These are phyloP conservation scores for Crioceris asparagi DNA, from an alignment of 2,888 invertebrate species.

Conservation along the genomic window DNA sequence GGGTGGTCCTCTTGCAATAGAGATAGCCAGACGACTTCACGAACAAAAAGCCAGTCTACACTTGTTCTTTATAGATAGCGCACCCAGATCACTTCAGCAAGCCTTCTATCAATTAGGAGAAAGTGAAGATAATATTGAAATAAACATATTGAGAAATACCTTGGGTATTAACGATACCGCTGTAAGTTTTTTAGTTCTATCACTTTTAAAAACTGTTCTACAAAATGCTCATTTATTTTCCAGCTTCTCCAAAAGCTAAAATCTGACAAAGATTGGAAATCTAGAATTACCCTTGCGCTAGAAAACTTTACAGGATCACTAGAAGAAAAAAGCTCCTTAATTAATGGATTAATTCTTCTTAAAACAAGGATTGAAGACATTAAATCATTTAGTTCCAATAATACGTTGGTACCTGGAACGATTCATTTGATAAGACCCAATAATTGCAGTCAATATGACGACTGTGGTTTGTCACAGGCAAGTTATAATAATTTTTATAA, in stretches of 20 bases:
- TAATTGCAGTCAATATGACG: conserved; percentile 33
- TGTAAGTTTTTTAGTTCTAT: conserved; percentile 18
- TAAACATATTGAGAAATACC: conserved; percentile 46
- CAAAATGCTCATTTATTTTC: conserved; percentile 7
- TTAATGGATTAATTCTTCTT: conserved; percentile 23
- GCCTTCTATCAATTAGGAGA: conserved; percentile 41
- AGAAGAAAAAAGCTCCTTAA: conserved; percentile 20
- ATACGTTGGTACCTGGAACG: conserved; percentile 26
- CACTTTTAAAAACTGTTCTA: neutral
- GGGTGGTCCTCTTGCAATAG: conserved; percentile 70
- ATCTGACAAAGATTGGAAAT: conserved; percentile 23
- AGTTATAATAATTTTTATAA: conserved; percentile 12
- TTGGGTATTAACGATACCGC: conserved; percentile 39
- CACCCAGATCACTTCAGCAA: conserved; percentile 57
- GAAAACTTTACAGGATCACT: conserved; percentile 20
- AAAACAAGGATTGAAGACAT: conserved; percentile 26
- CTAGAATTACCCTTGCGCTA: conserved; percentile 24
- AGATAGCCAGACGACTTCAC: conserved; percentile 61
- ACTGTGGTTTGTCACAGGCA: conserved; percentile 32
- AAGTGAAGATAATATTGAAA: conserved; percentile 35
- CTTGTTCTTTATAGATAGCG: conserved; percentile 71
- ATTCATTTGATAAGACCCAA: conserved; percentile 30
- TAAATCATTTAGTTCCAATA: conserved; percentile 21
- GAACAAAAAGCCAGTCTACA: conserved; percentile 48
- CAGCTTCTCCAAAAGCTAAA: conserved; percentile 28